A percentile compares a stretch with the other conserved stretches of the same genome.
phyloP scores from a whole-genome alignment of 2,888 invertebrate genomes.

The Rhorus exstirpatorius region DNA sequence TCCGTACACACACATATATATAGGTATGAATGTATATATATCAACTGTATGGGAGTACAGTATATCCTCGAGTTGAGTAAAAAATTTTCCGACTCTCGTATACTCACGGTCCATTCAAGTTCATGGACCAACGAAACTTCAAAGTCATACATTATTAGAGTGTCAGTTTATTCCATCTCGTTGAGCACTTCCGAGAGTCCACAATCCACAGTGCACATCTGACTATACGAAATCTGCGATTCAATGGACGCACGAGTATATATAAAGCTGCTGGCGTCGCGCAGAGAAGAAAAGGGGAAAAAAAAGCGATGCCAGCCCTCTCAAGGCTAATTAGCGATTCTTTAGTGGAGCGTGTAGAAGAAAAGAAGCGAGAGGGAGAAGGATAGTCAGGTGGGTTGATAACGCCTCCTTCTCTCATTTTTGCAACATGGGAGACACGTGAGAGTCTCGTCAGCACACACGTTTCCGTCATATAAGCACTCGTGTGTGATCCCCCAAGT shows the following conservation, averaged over 20 bases:
- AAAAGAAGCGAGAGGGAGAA: slow-evolving; percentile 62
- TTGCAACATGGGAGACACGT: slow-evolving; percentile 30
- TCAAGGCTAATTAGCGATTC: slow-evolving; percentile 77
- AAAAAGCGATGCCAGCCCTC: slow-evolving; percentile 44
- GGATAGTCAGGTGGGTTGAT: slow-evolving; percentile 65
- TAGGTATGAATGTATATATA: slow-evolving; percentile 12
- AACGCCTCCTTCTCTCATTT: slow-evolving; percentile 57
- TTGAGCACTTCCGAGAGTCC: slow-evolving; percentile 25
- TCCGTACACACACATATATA: slow-evolving; percentile 11
- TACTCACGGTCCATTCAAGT: slow-evolving; percentile 46
- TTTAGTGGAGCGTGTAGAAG: slow-evolving; percentile 67
- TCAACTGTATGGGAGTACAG: slow-evolving; percentile 12
- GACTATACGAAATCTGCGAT: slow-evolving; percentile 34
- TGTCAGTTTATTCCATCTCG: slow-evolving; percentile 51
- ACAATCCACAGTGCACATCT: not conserved
- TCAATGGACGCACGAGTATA: slow-evolving; percentile 48
- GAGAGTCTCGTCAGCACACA: slow-evolving; percentile 48
- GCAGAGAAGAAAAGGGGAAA: not conserved
- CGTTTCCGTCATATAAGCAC: slow-evolving; percentile 39
- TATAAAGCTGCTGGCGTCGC: slow-evolving; percentile 13
- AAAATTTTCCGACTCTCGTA: slow-evolving; percentile 64
- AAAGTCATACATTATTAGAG: slow-evolving; percentile 58
- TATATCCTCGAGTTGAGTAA: slow-evolving; percentile 45
- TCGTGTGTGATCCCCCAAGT: slow-evolving; percentile 77
- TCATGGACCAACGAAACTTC: slow-evolving; percentile 60